Percentiles rank a stretch among this genome's conserved stretches.
Evolutionary conservation across 37 sponge, comb jelly and placozoan species (phyloP).

Genomic region (Aphrocallistes beatrix): DNA sequence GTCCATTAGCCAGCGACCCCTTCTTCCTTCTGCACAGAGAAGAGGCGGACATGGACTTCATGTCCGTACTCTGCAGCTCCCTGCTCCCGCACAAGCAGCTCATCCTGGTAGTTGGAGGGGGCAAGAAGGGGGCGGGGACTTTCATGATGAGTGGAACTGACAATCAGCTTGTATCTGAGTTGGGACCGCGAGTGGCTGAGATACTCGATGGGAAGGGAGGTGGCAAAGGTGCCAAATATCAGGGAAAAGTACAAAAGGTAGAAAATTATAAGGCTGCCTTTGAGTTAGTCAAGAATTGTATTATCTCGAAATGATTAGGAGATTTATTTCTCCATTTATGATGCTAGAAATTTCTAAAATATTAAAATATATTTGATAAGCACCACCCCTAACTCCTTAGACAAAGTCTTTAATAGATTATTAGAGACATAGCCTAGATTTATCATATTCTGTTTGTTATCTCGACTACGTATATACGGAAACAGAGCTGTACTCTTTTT

Average conservation of each 20-base stretch:
- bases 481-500: too few species aligned
- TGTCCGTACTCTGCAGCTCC: conserved; percentile 41
- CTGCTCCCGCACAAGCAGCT: conserved; percentile 28
- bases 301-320: background rate
- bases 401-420: too few species aligned
- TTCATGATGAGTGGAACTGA: conserved; percentile 71
- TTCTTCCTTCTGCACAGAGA: conserved; percentile 46
- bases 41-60: conserved; percentile 78
- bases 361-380: too few species aligned
- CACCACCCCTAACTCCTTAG: too few species aligned
- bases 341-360: too few species aligned
- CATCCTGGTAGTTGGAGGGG: conserved; percentile 68
- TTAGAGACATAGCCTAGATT: too few species aligned
- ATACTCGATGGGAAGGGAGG: conserved; percentile 86
- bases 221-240: conserved; percentile 75
- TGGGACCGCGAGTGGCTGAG: conserved; percentile 70
- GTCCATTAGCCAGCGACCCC: conserved; percentile 23
- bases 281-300: conserved; percentile 25
- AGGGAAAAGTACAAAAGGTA: conserved; percentile 70
- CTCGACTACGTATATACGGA: too few species aligned
- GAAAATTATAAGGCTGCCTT: conserved; percentile 25
- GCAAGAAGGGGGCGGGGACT: conserved; percentile 51
- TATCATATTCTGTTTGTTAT: too few species aligned
- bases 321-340: too few species aligned
- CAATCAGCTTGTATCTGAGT: conserved; percentile 27